phyloP scores from a whole-genome alignment of 2,113 vertebrate genomes.

The Anarhynchus alexandrinus region DNA sequence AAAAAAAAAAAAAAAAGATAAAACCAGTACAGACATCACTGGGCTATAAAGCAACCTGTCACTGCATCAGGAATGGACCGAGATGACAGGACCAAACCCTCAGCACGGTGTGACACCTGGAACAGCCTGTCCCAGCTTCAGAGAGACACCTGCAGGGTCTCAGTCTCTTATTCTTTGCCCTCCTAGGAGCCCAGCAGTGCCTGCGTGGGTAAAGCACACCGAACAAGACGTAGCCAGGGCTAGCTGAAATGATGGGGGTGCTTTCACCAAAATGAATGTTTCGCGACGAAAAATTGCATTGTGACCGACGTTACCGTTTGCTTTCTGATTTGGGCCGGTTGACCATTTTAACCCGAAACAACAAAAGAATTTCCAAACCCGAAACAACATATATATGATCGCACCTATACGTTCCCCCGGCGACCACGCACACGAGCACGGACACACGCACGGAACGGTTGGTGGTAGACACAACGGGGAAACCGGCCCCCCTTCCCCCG shows the following conservation, averaged over 20 bases:
- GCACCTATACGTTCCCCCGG: background rate
- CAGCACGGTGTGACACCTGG: background rate
- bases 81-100: background rate
- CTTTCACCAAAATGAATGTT: background rate
- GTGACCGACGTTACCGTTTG: background rate
- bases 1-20: background rate
- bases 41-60: background rate
- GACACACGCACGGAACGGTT: no score
- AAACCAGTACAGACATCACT: background rate
- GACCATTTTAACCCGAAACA: background rate
- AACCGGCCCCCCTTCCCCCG: background rate
- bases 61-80: background rate
- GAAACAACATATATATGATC: fast-evolving
- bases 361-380: background rate
- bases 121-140: background rate
- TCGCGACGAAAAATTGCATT: fast-evolving
- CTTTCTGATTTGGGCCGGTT: background rate
- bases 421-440: background rate
- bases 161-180: background rate
- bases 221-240: fast-evolving
- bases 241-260: background rate
- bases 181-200: background rate
- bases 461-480: no score
- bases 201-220: no score
- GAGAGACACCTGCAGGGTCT: background rate